Percentiles rank a stretch among this genome's conserved stretches.
Conservation (phyloP, 2,113 vertebrate species). For the Oceanodroma tethys region DNA sequence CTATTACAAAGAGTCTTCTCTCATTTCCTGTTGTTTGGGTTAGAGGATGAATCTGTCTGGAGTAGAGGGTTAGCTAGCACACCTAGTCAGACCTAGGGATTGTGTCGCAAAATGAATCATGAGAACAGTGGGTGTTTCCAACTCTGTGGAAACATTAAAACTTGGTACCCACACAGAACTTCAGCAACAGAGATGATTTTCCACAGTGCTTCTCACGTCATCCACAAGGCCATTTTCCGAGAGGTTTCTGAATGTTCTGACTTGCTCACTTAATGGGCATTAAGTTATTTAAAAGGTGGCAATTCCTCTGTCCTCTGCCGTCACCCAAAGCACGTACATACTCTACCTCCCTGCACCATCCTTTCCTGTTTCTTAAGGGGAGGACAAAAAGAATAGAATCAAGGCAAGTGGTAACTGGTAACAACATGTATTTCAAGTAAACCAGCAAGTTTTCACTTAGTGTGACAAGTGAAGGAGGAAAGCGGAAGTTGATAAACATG, state of each 20-base stretch:
- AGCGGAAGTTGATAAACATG: background rate
- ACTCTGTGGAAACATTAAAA: background rate
- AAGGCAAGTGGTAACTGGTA: background rate
- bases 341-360: background rate
- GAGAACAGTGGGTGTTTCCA: background rate
- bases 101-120: background rate
- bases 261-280: background rate
- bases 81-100: background rate
- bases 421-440: background rate
- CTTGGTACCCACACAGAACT: background rate
- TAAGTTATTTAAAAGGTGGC: background rate
- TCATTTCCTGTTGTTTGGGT: fast-evolving
- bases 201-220: background rate
- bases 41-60: background rate
- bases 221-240: background rate
- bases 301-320: background rate
- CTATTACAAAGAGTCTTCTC: background rate
- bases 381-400: background rate
- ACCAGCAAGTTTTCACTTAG: background rate
- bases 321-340: background rate
- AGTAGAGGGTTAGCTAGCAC: background rate
- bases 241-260: background rate
- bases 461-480: background rate
- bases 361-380: background rate
- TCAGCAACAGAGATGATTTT: background rate